Conservation (phyloP, 2,113 vertebrate species). For the rat (Rattus norvegicus) region GRCr8 NC_086024.1:12866501-12867000, state of each 20-base stretch:
- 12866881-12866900: neutral
- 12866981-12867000: conserved; percentile 85
- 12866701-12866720: neutral
- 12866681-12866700: neutral
- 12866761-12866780: neutral
- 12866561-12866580: neutral
- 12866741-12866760: neutral
- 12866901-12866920: neutral
- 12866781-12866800: neutral
- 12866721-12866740: neutral
- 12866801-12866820: neutral
- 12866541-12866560: neutral
- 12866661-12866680: neutral
- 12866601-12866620: neutral
- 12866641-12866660: neutral
- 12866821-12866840: neutral
- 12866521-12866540: neutral
- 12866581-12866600: neutral
- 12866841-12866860: conserved; percentile 43
- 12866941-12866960: conserved; percentile 83
- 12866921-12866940: conserved; percentile 83
- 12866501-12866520: neutral
- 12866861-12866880: neutral
- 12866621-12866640: neutral
- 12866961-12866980: conserved; percentile 87